A percentile compares a stretch with the other conserved stretches of the same genome.
Conservation (phyloP, 2,113 vertebrate species). For the Atherinomorus stipes region DNA sequence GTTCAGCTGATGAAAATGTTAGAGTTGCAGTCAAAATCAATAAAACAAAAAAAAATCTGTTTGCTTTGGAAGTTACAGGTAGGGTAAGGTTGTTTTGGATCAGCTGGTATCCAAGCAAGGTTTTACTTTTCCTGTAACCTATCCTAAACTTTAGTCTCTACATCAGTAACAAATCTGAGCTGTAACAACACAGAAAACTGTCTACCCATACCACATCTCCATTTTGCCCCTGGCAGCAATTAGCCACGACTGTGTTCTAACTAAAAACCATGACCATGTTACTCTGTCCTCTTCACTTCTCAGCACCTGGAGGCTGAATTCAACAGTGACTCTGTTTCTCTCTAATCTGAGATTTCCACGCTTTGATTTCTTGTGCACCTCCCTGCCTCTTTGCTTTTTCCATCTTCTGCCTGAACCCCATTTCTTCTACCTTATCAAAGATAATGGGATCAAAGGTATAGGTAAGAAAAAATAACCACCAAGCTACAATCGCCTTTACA, state of each 20-base stretch:
- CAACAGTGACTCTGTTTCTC: constrained; percentile 50
- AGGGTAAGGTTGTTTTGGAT: constrained; percentile 15
- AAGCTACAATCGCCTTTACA: constrained; percentile 8
- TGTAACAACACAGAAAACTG: constrained; percentile 47
- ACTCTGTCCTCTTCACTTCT: constrained; percentile 40
- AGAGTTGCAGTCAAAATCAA: constrained; percentile 1
- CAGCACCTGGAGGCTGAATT: constrained; percentile 78
- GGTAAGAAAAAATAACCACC: constrained; percentile 30
- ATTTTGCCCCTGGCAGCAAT: constrained; percentile 68
- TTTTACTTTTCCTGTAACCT: constrained; percentile 13
- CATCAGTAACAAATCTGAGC: constrained; percentile 12
- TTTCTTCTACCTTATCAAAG: constrained; percentile 33
- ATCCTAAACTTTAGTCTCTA: constrained; percentile 16
- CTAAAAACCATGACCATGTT: constrained; percentile 68
- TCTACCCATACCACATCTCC: constrained; percentile 45
- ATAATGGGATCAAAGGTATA: constrained; percentile 50
- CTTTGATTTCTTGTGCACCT: constrained; percentile 60
- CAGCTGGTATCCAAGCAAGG: constrained; percentile 8
- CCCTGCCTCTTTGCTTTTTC: constrained; percentile 23
- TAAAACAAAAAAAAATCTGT: constrained; percentile 17
- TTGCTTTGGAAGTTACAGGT: neutral
- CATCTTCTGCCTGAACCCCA: constrained; percentile 32
- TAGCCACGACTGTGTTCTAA: constrained; percentile 67
- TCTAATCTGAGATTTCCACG: constrained; percentile 71
- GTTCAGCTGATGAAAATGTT: constrained; percentile 12